These are phyloP conservation scores for Anguilla marmorata DNA, from an alignment of 2,797 vertebrate genomes.

Conservation along the genomic window DNA sequence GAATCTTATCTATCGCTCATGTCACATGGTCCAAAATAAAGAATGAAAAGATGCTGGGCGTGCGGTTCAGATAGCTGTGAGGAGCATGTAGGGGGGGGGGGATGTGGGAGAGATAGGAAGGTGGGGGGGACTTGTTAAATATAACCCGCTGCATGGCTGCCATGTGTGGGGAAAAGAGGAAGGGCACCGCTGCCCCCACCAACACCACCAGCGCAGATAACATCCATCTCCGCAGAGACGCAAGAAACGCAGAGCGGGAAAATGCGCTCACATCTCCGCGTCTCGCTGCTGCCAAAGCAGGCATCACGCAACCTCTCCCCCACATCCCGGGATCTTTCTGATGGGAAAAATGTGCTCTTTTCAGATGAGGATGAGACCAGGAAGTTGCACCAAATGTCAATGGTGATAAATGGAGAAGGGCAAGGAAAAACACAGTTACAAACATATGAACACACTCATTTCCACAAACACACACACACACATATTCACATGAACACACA, in stretches of 20 bases:
- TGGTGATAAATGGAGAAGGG: conserved; percentile 76
- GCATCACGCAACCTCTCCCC: conserved; percentile 56
- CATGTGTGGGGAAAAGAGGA: conserved; percentile 72
- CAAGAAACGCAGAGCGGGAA: conserved; percentile 57
- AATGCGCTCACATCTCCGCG: conserved; percentile 67
- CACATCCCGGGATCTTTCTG: conserved; percentile 74
- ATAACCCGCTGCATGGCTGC: conserved; percentile 72
- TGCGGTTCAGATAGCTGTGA: conserved; percentile 60
- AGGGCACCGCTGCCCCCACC: conserved; percentile 71
- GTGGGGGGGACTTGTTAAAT: conserved; percentile 65
- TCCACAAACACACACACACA: conserved; percentile 22
- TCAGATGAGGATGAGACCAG: conserved; percentile 76
- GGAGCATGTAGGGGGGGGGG: conserved; percentile 62
- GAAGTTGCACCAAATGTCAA: conserved; percentile 78
- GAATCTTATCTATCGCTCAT: conserved; percentile 55
- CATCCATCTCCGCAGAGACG: conserved; percentile 62
- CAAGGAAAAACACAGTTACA: conserved; percentile 49
- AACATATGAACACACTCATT: conserved; percentile 50
- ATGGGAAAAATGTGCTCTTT: conserved; percentile 80
- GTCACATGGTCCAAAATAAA: conserved; percentile 63
- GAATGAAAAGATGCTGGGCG: conserved; percentile 54
- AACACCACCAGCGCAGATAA: conserved; percentile 62
- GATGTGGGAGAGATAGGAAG: conserved; percentile 70
- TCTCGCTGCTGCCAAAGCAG: conserved; percentile 64
- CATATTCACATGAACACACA: conserved; percentile 36